These are phyloP conservation scores for Papilio machaon DNA, from an alignment of 1,140 invertebrate genomes.

Conservation along the genomic window DNA sequence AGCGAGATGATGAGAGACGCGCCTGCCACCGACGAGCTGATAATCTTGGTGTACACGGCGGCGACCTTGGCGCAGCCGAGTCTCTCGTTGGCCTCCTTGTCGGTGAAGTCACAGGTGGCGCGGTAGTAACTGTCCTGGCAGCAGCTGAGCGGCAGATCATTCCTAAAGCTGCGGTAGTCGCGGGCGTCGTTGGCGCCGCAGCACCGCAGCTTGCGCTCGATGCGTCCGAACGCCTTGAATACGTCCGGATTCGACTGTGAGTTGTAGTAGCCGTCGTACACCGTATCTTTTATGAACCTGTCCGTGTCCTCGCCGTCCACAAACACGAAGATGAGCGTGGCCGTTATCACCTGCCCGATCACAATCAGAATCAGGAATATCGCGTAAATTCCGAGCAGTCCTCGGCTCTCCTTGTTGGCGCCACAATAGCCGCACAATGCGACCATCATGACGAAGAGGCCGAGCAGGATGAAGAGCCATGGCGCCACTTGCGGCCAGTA, in stretches of 20 bases:
- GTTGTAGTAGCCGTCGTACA: constrained; percentile 78
- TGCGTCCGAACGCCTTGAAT: constrained; percentile 69
- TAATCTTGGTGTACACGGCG: constrained; percentile 76
- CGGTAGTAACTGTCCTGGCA: constrained; percentile 72
- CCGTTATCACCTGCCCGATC: constrained; percentile 66
- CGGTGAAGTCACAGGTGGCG: constrained; percentile 74
- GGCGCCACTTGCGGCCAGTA: constrained; percentile 78
- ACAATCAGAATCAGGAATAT: constrained; percentile 69
- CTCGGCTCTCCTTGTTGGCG: constrained; percentile 68
- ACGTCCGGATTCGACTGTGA: constrained; percentile 73
- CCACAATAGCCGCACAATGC: constrained; percentile 75
- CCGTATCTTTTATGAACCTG: constrained; percentile 74
- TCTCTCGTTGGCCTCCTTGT: constrained; percentile 77
- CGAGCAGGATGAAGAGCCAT: constrained; percentile 76
- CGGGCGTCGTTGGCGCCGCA: constrained; percentile 76
- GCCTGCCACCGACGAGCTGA: constrained; percentile 72
- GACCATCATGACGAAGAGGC: constrained; percentile 71
- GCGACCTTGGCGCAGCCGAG: constrained; percentile 77
- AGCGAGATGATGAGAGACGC: constrained; percentile 69
- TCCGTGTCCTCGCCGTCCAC: constrained; percentile 76
- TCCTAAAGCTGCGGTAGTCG: constrained; percentile 76
- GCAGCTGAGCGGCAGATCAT: constrained; percentile 73
- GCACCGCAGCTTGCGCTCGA: constrained; percentile 73
- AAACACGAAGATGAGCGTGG: constrained; percentile 73
- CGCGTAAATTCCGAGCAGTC: constrained; percentile 69